phyloP scores from a whole-genome alignment of 2,888 invertebrate genomes.

The Fragum fragum region DNA sequence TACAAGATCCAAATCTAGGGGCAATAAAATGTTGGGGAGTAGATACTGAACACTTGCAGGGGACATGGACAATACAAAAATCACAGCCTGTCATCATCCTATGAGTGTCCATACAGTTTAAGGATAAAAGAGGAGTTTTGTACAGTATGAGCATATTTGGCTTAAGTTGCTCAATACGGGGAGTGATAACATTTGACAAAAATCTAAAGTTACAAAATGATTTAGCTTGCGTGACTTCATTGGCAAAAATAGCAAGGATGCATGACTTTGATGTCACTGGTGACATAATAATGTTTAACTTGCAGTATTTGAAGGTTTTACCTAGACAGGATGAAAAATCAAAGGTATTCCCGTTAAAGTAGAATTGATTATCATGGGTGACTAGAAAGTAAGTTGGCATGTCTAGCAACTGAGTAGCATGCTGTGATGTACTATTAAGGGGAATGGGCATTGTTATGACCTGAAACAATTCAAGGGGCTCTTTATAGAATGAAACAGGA shows the following conservation, averaged over 20 bases:
- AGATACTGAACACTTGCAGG: slow-evolving; percentile 42
- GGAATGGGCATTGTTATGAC: slow-evolving; percentile 55
- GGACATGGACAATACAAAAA: slow-evolving; percentile 38
- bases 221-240: slow-evolving; percentile 33
- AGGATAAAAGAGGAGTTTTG: slow-evolving; percentile 5
- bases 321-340: slow-evolving; percentile 25
- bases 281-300: slow-evolving; percentile 19
- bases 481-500: slow-evolving; percentile 46
- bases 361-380: slow-evolving; percentile 33
- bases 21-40: slow-evolving; percentile 20
- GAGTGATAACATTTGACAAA: slow-evolving; percentile 33
- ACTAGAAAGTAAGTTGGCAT: slow-evolving; percentile 53
- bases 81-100: slow-evolving; percentile 51
- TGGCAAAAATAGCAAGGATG: slow-evolving; percentile 34
- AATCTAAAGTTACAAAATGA: slow-evolving; percentile 39
- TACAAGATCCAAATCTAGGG: slow-evolving; percentile 34
- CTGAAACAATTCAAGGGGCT: slow-evolving; percentile 49
- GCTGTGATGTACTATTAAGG: slow-evolving; percentile 51
- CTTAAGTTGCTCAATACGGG: slow-evolving; percentile 43
- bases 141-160: slow-evolving; percentile 35
- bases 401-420: slow-evolving; percentile 58
- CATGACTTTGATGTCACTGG: slow-evolving; percentile 39
- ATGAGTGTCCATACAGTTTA: slow-evolving; percentile 35
- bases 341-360: neutral
- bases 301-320: neutral